These are phyloP conservation scores for Aurelia coerulea DNA, from an alignment of 30 jellyfish, hydroid and myxozoan species.

Conservation along the genomic window DNA sequence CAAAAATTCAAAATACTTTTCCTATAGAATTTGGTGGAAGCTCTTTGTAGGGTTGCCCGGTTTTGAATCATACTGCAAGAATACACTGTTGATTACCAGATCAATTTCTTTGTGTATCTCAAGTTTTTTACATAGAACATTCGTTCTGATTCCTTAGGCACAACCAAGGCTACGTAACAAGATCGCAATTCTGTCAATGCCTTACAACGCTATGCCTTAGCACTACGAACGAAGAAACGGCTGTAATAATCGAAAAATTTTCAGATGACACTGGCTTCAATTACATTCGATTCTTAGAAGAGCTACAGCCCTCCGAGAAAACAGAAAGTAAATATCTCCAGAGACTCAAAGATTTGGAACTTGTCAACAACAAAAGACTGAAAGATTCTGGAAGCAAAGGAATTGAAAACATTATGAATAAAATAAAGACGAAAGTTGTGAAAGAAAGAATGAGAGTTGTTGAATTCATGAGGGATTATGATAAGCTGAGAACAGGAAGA, in stretches of 20 bases:
- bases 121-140: too few species aligned
- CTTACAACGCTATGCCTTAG: constrained; percentile 71
- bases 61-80: too few species aligned
- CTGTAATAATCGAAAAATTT: constrained; percentile 65
- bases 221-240: constrained; percentile 70
- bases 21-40: too few species aligned
- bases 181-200: constrained; percentile 92
- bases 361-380: constrained; percentile 48
- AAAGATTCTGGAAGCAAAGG: constrained; percentile 46
- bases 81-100: too few species aligned
- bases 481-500: constrained; percentile 88
- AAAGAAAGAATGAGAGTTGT: constrained; percentile 80
- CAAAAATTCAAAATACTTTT: too few species aligned
- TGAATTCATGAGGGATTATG: constrained; percentile 92
- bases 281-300: constrained; percentile 78
- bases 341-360: constrained; percentile 77
- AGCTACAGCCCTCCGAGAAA: constrained; percentile 88
- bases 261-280: constrained; percentile 95
- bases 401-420: constrained; percentile 69
- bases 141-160: constrained; percentile 53
- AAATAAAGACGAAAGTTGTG: constrained; percentile 79
- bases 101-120: too few species aligned
- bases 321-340: constrained; percentile 67
- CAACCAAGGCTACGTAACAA: constrained; percentile 92
- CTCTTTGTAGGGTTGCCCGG: too few species aligned